Base-by-base conservation (phyloP, 2,888 invertebrate species). In the Melikaiella ostensackeni region DNA sequence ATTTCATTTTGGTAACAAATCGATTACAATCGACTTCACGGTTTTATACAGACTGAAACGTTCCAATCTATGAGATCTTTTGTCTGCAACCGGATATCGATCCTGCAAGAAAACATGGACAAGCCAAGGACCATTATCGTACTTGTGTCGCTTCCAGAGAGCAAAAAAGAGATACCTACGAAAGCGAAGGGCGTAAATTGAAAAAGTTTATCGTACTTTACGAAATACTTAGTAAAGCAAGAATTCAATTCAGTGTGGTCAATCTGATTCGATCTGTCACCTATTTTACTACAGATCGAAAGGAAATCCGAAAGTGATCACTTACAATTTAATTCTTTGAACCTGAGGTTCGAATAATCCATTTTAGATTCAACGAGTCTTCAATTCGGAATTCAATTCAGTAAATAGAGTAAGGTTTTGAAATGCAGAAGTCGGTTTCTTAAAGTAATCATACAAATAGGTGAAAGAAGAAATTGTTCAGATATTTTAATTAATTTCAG, bases 81-180 rank as follows among this genome's bases (percentile, higher is more conserved):
- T 74, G 76, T 80, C 76, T 77, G 75, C 79, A 80, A 57, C 80
- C 82, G 81, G 82, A 83, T 83, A 81, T 82, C 79, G 80, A 83
- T 82, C 75, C 75, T 75, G 75, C 81, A 78, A 82, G 70, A 50
- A 50, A 30, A 30, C 50, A 30, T 80, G 59, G 76, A 81, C 80
- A 82, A 79, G 77, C 77, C 30, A 59, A 59, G 59, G 59, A 59
- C 59, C 27, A 27, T 24, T 27, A 16, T 59, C 16, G 59, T 27
- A 59, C 16, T 11, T 59, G 6, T 27, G 13, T 59, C 16, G 16
- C 27, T 59, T 59, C 0, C 6, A 27, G 27, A 59, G 6, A 59
- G 13, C 1, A 46, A 66, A 16, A 27, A 42, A 42, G 70, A 74
- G n/a, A 70, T 35, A 70, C 38, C 11, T 13, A 57, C 50, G n/a